These are phyloP conservation scores for Vollenhovia emeryi DNA, from an alignment of 1,140 invertebrate species.

Conservation along the genomic window DNA sequence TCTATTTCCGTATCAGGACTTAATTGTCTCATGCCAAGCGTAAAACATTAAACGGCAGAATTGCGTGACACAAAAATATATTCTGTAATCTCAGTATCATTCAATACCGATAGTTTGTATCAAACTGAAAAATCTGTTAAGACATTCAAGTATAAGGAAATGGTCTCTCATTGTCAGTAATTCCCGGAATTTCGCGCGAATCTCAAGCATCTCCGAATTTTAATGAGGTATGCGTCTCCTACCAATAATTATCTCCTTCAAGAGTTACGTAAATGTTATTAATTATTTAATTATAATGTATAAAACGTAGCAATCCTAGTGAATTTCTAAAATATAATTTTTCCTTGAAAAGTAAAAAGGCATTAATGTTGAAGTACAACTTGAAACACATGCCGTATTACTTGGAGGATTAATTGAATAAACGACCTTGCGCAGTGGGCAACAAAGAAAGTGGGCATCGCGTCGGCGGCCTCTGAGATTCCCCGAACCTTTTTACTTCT, in stretches of 20 bases:
- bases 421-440: constrained; percentile 26
- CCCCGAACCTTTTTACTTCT: constrained; percentile 31
- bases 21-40: background rate
- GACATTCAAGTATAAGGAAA: too few species aligned
- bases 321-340: background rate
- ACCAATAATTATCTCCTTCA: background rate
- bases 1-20: background rate
- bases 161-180: too few species aligned
- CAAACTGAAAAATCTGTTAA: background rate
- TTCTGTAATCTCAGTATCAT: background rate
- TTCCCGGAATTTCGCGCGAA: background rate
- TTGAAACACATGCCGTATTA: background rate
- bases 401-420: constrained; percentile 41
- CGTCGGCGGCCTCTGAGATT: constrained; percentile 18
- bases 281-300: background rate
- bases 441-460: background rate
- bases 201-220: background rate
- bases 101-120: background rate
- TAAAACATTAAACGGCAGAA: background rate
- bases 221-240: background rate
- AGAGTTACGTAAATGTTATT: background rate
- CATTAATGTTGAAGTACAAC: background rate
- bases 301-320: background rate
- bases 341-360: background rate
- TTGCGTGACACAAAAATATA: background rate